Evolutionary conservation across 2,113 vertebrate genomes (phyloP).

Genomic region (Crotophaga sulcirostris): DNA sequence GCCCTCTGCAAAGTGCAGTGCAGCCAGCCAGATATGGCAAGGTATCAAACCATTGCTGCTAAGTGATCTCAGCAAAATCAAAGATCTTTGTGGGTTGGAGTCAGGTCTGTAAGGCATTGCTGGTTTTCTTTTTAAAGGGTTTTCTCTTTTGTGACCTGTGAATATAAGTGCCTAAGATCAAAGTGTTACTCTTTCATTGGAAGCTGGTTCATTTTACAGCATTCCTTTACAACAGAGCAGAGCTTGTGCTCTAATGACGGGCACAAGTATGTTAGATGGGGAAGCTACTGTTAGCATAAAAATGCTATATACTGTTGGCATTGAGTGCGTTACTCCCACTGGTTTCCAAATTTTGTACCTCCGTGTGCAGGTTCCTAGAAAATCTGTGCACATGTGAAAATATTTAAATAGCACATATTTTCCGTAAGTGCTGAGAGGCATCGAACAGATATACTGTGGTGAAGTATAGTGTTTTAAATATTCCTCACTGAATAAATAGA

Average conservation of each 20-base stretch:
- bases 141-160: background rate
- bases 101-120: background rate
- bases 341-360: background rate
- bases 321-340: background rate
- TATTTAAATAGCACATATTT: background rate
- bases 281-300: background rate
- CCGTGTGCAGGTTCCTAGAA: background rate
- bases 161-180: background rate
- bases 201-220: background rate
- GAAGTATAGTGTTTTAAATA: conserved; percentile 29
- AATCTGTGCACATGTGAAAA: background rate
- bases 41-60: background rate
- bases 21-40: rapidly evolving
- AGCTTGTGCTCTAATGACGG: background rate
- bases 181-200: background rate
- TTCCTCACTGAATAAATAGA: conserved; percentile 29
- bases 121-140: background rate
- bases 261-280: background rate
- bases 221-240: background rate
- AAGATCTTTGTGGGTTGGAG: background rate
- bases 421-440: background rate
- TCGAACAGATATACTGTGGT: background rate
- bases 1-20: background rate
- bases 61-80: background rate
- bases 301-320: background rate